These are phyloP conservation scores for Alethe castanea DNA, from an alignment of 2,113 vertebrate genomes.

Conservation along the genomic window DNA sequence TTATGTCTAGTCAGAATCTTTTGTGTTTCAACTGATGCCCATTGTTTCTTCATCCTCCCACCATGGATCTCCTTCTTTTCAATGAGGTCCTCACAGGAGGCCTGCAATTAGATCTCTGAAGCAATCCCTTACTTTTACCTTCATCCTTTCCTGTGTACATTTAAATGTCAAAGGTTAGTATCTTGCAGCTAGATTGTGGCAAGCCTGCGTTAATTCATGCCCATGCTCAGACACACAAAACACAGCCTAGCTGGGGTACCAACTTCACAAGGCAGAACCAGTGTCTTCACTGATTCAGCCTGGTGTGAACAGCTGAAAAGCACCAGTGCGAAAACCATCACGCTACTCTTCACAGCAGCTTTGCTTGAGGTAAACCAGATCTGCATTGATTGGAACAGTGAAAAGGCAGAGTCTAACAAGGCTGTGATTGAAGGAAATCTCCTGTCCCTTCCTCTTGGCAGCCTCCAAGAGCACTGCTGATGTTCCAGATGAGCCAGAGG, in stretches of 20 bases:
- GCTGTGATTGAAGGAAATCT: neutral
- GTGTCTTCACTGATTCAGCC: neutral
- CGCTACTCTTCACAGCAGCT: neutral
- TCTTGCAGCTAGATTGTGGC: neutral
- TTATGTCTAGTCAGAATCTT: neutral
- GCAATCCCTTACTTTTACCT: neutral
- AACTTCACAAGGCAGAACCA: neutral
- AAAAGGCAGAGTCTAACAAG: neutral
- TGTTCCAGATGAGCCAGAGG: neutral
- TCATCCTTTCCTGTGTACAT: neutral
- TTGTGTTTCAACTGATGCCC: neutral
- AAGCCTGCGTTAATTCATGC: neutral
- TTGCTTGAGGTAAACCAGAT: neutral
- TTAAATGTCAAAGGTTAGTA: neutral
- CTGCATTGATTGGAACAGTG: neutral
- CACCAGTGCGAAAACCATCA: neutral
- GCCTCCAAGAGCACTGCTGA: neutral
- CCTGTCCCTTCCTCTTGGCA: neutral
- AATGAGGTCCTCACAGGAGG: neutral
- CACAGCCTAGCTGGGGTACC: neutral
- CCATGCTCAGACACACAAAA: neutral
- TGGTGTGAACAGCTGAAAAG: neutral
- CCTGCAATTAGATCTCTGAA: neutral
- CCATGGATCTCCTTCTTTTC: neutral
- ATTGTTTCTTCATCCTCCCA: neutral